These are phyloP conservation scores for Sorex araneus DNA, from an alignment of 2,113 vertebrate genomes.

Conservation along the genomic window DNA sequence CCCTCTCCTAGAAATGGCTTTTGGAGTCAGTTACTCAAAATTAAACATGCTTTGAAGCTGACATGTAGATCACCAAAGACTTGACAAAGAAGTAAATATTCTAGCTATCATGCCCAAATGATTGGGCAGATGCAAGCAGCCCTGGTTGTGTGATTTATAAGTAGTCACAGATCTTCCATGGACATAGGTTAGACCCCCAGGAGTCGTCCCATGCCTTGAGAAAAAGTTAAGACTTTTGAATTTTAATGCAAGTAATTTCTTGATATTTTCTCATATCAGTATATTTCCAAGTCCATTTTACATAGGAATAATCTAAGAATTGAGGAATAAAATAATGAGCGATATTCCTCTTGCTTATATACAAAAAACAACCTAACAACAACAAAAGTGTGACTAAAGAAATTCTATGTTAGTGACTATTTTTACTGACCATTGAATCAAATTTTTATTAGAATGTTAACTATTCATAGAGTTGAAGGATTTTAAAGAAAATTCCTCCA, in stretches of 20 bases:
- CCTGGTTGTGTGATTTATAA: background rate
- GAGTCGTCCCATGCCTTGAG: background rate
- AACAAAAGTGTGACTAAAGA: background rate
- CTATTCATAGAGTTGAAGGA: background rate
- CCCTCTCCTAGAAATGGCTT: background rate
- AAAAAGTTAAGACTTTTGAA: constrained; percentile 34
- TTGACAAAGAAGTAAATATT: background rate
- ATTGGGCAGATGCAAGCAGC: background rate
- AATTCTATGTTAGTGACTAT: background rate
- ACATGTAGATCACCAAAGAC: background rate
- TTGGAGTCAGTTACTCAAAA: background rate
- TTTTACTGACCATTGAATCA: background rate
- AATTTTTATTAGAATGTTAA: constrained; percentile 33
- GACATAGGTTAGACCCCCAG: background rate
- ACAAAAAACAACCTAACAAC: background rate
- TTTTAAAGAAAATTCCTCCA: background rate
- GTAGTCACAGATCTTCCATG: background rate
- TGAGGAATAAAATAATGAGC: background rate
- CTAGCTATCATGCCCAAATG: background rate
- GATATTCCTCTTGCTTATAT: background rate
- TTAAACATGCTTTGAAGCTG: background rate
- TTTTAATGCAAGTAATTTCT: background rate
- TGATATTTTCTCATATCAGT: constrained; percentile 39
- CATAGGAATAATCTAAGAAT: background rate
- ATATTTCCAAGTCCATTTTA: background rate